A percentile compares a stretch with the other conserved stretches of the same genome.
Evolutionary conservation across 2,797 vertebrate species (phyloP).

Genomic region (Schizothorax lantsangensis): DNA sequence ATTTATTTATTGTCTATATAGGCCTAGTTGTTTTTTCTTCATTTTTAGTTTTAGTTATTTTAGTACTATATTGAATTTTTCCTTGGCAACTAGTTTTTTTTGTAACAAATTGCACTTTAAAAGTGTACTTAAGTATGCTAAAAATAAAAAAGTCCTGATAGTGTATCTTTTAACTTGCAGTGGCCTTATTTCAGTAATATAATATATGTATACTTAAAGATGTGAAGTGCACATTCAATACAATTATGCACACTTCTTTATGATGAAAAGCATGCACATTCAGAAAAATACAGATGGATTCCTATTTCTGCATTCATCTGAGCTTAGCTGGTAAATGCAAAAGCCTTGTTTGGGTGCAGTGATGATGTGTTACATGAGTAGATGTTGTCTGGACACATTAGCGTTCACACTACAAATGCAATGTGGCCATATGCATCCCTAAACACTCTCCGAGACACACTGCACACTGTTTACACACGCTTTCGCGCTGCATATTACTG

Average conservation of each 20-base stretch:
- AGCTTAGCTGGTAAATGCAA: background rate
- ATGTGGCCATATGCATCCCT: background rate
- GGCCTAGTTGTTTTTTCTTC: too few relatives aligned
- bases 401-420: background rate
- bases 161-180: too few relatives aligned
- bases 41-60: too few relatives aligned
- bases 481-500: background rate
- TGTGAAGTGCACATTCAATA: background rate
- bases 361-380: background rate
- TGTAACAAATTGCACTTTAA: too few relatives aligned
- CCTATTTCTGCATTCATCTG: background rate
- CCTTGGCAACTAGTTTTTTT: too few relatives aligned
- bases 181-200: too few relatives aligned
- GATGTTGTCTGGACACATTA: conserved; percentile 2
- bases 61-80: too few relatives aligned
- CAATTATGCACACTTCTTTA: background rate
- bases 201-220: background rate
- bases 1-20: too few relatives aligned
- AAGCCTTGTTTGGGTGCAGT: background rate
- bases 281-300: background rate
- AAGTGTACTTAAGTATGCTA: too few relatives aligned
- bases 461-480: background rate
- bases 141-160: too few relatives aligned
- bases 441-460: background rate
- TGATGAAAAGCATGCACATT: background rate